These are phyloP conservation scores for Lamellibrachia luymesi DNA, from an alignment of 1,140 invertebrate genomes.

Conservation along the genomic window DNA sequence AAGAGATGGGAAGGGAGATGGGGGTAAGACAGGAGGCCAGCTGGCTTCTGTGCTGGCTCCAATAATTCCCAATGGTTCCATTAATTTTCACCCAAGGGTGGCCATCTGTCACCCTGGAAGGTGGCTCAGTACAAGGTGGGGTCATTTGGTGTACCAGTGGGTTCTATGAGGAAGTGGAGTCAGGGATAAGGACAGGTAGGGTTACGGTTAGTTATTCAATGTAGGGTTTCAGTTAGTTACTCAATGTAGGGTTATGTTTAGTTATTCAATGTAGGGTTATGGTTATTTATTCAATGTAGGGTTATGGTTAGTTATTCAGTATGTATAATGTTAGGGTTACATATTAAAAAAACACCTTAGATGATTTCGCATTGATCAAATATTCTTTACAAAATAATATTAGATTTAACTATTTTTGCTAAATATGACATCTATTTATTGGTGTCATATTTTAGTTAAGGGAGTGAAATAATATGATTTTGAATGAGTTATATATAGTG, in stretches of 20 bases:
- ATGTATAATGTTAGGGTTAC: no score
- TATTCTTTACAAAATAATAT: background rate
- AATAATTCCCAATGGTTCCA: background rate
- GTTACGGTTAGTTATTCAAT: background rate
- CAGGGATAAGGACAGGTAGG: background rate
- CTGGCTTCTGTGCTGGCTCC: background rate
- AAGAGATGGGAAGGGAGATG: background rate
- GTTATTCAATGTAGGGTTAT: background rate
- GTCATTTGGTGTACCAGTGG: background rate
- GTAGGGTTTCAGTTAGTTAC: background rate
- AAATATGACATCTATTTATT: background rate
- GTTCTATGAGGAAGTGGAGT: background rate
- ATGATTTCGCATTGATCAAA: no score
- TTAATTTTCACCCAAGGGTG: background rate
- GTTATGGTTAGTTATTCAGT: no score
- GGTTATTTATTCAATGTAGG: no score
- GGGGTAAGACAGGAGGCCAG: background rate
- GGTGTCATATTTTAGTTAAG: background rate
- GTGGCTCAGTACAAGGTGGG: background rate
- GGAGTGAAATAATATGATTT: background rate
- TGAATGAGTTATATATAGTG: background rate
- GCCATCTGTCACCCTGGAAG: background rate
- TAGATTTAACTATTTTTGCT: background rate
- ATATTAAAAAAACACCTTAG: no score
- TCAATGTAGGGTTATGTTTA: no score